Base-by-base conservation (phyloP, 2,797 vertebrate genomes). In the Malurus leucopterus region DNA sequence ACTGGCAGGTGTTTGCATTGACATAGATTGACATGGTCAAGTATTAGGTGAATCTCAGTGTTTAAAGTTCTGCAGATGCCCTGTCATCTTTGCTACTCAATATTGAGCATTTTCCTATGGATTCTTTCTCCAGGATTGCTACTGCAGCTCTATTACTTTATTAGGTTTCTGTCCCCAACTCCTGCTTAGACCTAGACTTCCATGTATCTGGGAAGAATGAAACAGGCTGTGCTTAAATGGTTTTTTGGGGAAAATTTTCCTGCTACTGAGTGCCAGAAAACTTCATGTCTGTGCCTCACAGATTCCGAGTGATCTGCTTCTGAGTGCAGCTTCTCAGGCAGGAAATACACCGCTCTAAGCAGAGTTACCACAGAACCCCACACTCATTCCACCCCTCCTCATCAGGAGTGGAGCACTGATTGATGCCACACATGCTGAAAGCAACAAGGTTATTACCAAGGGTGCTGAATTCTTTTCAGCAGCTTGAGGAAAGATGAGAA, bases 111-210 rank as follows among this genome's bases (percentile, higher is more conserved):
- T 78, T 68, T 62, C 22, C 19, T 34, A 3, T 36, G 50, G 49
- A 53, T 49, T 34, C 5, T 68, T 87, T 61, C 38, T 49, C 44
- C 51, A 29, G 19, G 16, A 6, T 57, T 88, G n/a, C 21, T 71
- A 17, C 6, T 44, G 16, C 38, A 27, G 13, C 2, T 51, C 44
- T 61, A 15, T 24, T 16, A 38, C 3, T n/a, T 57, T 26, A 14
- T 13, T 44, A 8, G 1, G 15, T n/a, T 63, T 17, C 34, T 55
- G 11, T n/a, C 16, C 17, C 11, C 0, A 1, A 11, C 7, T 63
- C 9, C 30, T 19, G 7, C n/a, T 73, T 18, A 70, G 36, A 12
- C 17, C 9, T 54, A 65, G 27, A 49, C 8, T 27, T 65, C 38
- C 29, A 9, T 17, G 13, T 29, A 11, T 32, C 47, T 1, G 0